phyloP scores from a whole-genome alignment of 1,140 invertebrate species.

The Gonioctena quinquepunctata region DNA sequence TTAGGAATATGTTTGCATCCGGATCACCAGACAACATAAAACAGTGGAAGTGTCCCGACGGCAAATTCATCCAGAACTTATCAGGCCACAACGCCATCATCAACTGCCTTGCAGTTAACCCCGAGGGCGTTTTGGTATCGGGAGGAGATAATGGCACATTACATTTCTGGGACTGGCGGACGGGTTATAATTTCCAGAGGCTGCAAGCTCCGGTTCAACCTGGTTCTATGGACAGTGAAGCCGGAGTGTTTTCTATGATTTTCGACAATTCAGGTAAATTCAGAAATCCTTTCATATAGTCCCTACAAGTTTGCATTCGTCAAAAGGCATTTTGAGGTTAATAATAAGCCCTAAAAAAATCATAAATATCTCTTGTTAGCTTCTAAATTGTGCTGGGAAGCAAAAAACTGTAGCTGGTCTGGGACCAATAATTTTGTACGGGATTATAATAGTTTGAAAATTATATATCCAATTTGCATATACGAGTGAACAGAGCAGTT shows the following conservation, averaged over 20 bases:
- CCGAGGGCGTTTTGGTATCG: constrained; percentile 93
- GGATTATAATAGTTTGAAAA: too few species aligned
- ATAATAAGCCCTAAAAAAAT: too few species aligned
- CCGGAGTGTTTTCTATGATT: constrained; percentile 93
- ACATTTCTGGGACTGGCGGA: constrained; percentile 98
- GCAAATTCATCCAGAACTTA: constrained; percentile 97
- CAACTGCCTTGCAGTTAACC: constrained; percentile 93
- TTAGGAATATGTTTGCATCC: constrained; percentile 92
- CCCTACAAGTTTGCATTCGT: too few species aligned
- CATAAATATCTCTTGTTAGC: too few species aligned
- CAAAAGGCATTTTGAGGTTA: too few species aligned
- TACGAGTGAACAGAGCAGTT: too few species aligned
- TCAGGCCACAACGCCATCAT: constrained; percentile 97
- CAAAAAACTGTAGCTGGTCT: too few species aligned
- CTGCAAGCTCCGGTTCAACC: constrained; percentile 91
- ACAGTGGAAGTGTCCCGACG: constrained; percentile 98
- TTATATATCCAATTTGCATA: too few species aligned
- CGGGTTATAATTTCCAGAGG: constrained; percentile 86
- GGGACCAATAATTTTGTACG: too few species aligned
- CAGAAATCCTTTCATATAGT: too few species aligned
- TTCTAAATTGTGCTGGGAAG: too few species aligned
- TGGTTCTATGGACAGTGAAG: constrained; percentile 99
- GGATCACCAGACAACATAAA: constrained; percentile 99
- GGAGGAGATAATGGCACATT: constrained; percentile 99
- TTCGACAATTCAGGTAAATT: constrained; percentile 95